Evolutionary conservation across 1,140 invertebrate genomes (phyloP).

Genomic region (Neodiprion fabricii): DNA sequence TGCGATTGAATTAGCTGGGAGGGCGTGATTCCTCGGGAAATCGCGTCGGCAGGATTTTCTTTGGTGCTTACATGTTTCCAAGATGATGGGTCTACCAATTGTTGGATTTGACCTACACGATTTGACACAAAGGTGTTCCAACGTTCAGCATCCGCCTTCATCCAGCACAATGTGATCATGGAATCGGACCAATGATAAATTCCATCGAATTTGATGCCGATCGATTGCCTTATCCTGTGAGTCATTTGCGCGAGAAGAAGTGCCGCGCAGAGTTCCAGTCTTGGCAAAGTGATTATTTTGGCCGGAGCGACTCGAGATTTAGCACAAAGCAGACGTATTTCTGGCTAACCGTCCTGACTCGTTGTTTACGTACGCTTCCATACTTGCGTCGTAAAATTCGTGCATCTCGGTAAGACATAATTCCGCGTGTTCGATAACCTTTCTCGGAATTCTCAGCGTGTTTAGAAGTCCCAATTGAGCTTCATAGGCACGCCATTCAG

Average conservation of each 20-base stretch:
- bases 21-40: constrained; percentile 38
- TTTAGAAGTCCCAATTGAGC: not conserved
- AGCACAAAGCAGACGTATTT: constrained; percentile 33
- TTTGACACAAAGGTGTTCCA: constrained; percentile 45
- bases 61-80: constrained; percentile 4
- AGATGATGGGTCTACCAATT: constrained; percentile 17
- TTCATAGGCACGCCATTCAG: too few species aligned
- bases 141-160: constrained; percentile 27
- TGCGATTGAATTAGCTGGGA: constrained; percentile 30
- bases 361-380: constrained; percentile 23
- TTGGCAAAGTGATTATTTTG: constrained; percentile 39
- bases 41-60: constrained; percentile 41
- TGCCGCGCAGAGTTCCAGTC: constrained; percentile 45
- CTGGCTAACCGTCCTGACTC: constrained; percentile 14
- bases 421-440: too few species aligned
- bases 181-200: constrained; percentile 44
- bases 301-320: constrained; percentile 50
- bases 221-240: constrained; percentile 22
- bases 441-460: too few species aligned
- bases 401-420: constrained; percentile 12
- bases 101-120: constrained; percentile 44
- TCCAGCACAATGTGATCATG: constrained; percentile 44
- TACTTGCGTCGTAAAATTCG: constrained; percentile 28
- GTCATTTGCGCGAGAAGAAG: constrained; percentile 38
- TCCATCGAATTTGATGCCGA: not conserved